Evolutionary conservation across 2,797 vertebrate species (phyloP).

Genomic region (Pangasius sanitwongsei): DNA sequence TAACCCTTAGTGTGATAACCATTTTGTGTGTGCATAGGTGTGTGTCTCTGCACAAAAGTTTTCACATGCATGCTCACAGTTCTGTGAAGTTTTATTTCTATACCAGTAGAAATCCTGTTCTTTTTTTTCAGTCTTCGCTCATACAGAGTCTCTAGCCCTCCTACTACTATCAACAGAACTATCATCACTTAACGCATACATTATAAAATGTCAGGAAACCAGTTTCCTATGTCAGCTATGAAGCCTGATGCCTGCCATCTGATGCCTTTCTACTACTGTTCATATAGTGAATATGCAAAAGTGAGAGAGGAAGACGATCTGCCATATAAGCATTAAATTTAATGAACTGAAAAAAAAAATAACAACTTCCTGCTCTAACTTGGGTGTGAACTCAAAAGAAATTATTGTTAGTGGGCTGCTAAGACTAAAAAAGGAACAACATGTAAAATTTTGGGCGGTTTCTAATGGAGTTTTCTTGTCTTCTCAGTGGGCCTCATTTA

Average conservation of each 20-base stretch:
- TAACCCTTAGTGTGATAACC: too few relatives aligned
- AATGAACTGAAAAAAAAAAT: not conserved
- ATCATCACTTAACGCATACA: constrained; percentile 31
- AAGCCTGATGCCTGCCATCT: not conserved
- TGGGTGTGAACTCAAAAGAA: not conserved
- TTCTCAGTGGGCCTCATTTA: not conserved
- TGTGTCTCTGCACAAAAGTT: not conserved
- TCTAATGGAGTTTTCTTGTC: not conserved
- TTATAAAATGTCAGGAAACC: not conserved
- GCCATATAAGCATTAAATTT: not conserved
- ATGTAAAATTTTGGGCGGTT: not conserved
- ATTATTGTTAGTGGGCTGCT: not conserved
- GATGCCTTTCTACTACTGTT: not conserved
- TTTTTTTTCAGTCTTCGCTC: not conserved
- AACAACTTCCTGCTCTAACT: not conserved
- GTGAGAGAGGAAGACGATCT: not conserved
- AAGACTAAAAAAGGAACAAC: not conserved
- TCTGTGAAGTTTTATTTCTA: not conserved
- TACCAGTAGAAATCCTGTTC: not conserved
- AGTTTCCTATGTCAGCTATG: not conserved
- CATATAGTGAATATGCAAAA: not conserved
- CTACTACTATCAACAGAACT: not conserved
- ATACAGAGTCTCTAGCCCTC: constrained; percentile 26
- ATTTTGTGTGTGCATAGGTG: not conserved
- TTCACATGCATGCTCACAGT: not conserved